Conservation (phyloP, 1,140 invertebrate species). For the Papilio glaucus region DNA sequence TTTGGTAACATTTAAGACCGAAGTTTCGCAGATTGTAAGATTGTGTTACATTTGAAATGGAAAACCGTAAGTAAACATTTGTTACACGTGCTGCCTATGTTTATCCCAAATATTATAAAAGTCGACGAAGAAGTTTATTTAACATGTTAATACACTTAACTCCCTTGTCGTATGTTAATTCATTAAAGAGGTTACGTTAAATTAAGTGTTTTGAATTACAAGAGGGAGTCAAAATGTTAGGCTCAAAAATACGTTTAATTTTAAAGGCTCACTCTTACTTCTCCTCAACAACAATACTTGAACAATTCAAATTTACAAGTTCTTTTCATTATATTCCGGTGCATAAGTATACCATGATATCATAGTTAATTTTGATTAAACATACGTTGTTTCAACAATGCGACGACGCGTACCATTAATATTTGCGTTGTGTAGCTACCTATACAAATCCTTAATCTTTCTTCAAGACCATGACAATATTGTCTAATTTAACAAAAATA, state of each 20-base stretch:
- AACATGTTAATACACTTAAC: background rate
- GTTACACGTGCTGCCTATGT: background rate
- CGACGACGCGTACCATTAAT: too few relatives aligned
- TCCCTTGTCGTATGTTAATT: background rate
- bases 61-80: background rate
- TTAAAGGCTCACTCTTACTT: background rate
- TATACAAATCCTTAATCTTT: too few relatives aligned
- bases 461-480: too few relatives aligned
- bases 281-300: background rate
- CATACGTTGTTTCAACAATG: too few relatives aligned
- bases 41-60: background rate
- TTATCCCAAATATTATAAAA: background rate
- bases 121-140: background rate
- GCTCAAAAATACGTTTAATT: background rate
- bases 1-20: too few relatives aligned
- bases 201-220: constrained; percentile 1
- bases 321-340: background rate
- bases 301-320: background rate
- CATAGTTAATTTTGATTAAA: too few relatives aligned
- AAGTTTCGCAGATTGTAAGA: too few relatives aligned
- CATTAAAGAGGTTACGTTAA: background rate
- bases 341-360: too few relatives aligned
- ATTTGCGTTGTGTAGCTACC: too few relatives aligned
- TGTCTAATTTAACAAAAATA: too few relatives aligned
- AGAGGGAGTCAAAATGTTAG: background rate